Base-by-base conservation (phyloP, 1,140 invertebrate species). In the Penaeus japonicus region DNA sequence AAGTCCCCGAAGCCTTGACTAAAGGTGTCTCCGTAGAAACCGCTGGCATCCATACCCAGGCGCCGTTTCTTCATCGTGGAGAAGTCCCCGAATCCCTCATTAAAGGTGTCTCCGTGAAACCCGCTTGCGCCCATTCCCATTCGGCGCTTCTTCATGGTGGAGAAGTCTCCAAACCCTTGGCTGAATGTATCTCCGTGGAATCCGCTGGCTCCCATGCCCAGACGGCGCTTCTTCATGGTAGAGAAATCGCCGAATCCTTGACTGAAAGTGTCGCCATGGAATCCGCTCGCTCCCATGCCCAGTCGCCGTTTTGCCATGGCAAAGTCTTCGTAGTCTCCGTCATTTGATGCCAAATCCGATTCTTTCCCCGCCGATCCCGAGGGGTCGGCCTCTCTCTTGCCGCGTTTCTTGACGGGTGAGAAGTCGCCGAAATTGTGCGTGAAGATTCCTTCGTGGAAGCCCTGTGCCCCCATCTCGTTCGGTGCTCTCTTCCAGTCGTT, bases 391-490 rank as follows among this genome's bases (percentile, higher is more conserved):
- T 93, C 93, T 7, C 93, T 93, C 35, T 91, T 91, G 82, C 91
- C 77, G 75, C 90, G 91, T 78, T 93, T 92, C 83, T 93, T 92
- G 89, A 93, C 92, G 0, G 93, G 92, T 12, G 92, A 92, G 89
- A 93, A 93, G 75, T 93, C 92, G n/a, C 93, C 93, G 80, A 93
- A 93, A 22, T 92, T 92, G 75, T 92, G 89, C 89, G 93, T 93
- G 87, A 94, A 94, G 53, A 93, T 92, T 17, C 93, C 93, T 89
- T 93, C 93, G 80, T 94, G 93, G 87, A 94, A 94, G 17, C 93
- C 93, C 89, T 93, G 90, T 7, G 93, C 92, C 87, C 87, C 92
- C 90, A 90, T 90, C 30, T 89, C 90, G 70, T 87, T 90, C 0
- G 90, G 90, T 1, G 90, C 89, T 54, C 90, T 81, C 70, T 90